These are phyloP conservation scores for Nymphalis io DNA, from an alignment of 1,140 invertebrate species.

Conservation along the genomic window DNA sequence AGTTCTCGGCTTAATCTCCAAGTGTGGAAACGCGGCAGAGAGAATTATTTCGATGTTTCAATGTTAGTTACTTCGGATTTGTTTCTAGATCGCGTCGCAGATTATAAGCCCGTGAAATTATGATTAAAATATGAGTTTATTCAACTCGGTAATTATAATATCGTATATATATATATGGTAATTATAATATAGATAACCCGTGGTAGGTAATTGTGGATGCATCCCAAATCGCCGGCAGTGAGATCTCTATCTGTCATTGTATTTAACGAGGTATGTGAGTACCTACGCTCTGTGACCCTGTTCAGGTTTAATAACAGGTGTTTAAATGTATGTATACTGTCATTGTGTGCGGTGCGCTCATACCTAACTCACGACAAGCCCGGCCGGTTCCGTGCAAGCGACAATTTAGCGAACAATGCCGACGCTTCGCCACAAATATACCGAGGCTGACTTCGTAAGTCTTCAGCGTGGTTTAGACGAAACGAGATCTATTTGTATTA, in stretches of 20 bases:
- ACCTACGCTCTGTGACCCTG: slow-evolving; percentile 70
- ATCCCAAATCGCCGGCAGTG: slow-evolving; percentile 61
- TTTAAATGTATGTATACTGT: slow-evolving; percentile 75
- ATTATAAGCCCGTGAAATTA: slow-evolving; percentile 18
- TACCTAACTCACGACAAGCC: slow-evolving; percentile 76
- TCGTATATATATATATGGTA: slow-evolving; percentile 54
- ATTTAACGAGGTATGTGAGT: slow-evolving; percentile 66
- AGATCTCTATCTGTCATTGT: slow-evolving; percentile 75
- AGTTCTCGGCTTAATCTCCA: slow-evolving; percentile 52
- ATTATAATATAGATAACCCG: slow-evolving; percentile 57
- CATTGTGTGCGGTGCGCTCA: slow-evolving; percentile 69
- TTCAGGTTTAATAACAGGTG: slow-evolving; percentile 78
- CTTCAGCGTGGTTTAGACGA: slow-evolving; percentile 42
- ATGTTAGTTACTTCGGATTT: slow-evolving; percentile 36
- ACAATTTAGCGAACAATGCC: slow-evolving; percentile 80
- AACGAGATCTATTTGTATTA: slow-evolving; percentile 33
- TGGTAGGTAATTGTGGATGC: slow-evolving; percentile 63
- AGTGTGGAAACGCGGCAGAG: slow-evolving; percentile 47
- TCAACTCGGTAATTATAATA: slow-evolving; percentile 62
- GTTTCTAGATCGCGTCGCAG: slow-evolving; percentile 21
- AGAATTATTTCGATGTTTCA: slow-evolving; percentile 29
- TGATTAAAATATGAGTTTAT: slow-evolving; percentile 48
- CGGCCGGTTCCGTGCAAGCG: slow-evolving; percentile 76
- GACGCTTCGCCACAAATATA: slow-evolving; percentile 74
- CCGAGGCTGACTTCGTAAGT: slow-evolving; percentile 68